Evolutionary conservation across 1,140 invertebrate genomes (phyloP), one percentile per base, ranked within the genome.

Genomic region (Zaprionus ghesquierei): DNA sequence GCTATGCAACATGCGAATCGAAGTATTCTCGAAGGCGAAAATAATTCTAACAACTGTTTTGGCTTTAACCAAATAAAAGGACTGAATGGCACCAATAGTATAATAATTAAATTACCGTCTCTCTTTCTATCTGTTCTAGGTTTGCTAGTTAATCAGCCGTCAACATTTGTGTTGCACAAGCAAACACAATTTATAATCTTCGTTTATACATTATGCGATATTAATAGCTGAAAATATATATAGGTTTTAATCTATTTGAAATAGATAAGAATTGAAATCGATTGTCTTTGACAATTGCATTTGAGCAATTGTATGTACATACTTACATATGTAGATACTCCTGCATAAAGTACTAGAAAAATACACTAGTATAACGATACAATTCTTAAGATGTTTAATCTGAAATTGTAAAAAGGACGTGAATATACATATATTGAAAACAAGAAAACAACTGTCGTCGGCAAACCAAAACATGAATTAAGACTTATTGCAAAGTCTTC

Each of bases 1-100:
- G 94, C 94, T 0, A 95, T 95, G 94, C 94, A 95, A 82, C 94
- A 95, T 74, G 94, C 94, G 46, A 95, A 94, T 82, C 90, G 92
- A 2, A 92, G 92, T 53, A 90, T 90, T 69, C 38, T 86, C 22
- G 90, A 91, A 54, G 62, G 63, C 27, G 90, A 90, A 33, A 79
- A 50, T 29, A 85, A 60, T 54, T 77, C 73, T 9, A 91, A 76
- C 33, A 87, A 62, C 20, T 84, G 76, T 5, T 55, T 84, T 9
- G 74, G 84, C 23, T 35, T 84, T 9, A 89, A 65, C 31, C 74
- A 59, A 38, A 68, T 89, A 8, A 75, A 77, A 13, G 79, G 79
- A 6, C 63, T 77, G 0, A 87, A 72, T 79, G 55, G 79, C 33
- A 72, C 75, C 10, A 66, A 49, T 5, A 69, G 64, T 65, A 23